These are phyloP conservation scores for Calameuta filiformis DNA, from an alignment of 2,888 invertebrate species.

Conservation along the genomic window DNA sequence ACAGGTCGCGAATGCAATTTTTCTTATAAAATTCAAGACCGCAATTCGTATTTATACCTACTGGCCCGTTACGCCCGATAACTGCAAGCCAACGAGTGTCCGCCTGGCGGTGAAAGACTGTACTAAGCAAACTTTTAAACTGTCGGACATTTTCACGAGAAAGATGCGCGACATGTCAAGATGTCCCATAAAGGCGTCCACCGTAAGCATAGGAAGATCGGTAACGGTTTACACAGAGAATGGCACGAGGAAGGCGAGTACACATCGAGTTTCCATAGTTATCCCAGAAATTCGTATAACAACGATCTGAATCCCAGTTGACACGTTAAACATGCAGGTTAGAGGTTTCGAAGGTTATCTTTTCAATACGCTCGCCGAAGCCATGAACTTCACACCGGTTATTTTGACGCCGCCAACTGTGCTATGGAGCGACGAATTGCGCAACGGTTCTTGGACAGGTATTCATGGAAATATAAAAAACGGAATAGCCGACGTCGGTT, in stretches of 20 bases:
- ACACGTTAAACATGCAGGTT: constrained; percentile 1
- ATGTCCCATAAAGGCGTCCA: background rate
- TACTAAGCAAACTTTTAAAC: background rate
- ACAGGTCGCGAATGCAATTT: too few species aligned
- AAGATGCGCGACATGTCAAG: constrained; percentile 9
- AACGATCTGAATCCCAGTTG: background rate
- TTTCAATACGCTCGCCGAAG: constrained; percentile 5
- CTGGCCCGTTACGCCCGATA: background rate
- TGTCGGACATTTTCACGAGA: background rate
- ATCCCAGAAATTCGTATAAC: background rate
- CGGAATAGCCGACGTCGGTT: constrained; percentile 11
- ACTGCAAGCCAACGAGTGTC: constrained; percentile 9
- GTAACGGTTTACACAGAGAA: background rate
- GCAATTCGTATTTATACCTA: background rate
- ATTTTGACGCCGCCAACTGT: background rate
- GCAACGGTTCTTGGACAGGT: constrained; percentile 8
- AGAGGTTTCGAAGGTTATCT: constrained; percentile 4
- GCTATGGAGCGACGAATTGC: constrained; percentile 9
- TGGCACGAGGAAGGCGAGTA: background rate
- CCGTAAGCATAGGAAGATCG: background rate
- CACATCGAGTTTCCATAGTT: background rate
- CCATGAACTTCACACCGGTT: constrained; percentile 7
- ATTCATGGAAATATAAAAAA: constrained; percentile 12
- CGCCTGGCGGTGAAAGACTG: constrained; percentile 2
- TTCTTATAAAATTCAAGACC: too few species aligned